phyloP scores from a whole-genome alignment of 2,888 invertebrate species.

The Kuschelorhynchus macadamiae region DNA sequence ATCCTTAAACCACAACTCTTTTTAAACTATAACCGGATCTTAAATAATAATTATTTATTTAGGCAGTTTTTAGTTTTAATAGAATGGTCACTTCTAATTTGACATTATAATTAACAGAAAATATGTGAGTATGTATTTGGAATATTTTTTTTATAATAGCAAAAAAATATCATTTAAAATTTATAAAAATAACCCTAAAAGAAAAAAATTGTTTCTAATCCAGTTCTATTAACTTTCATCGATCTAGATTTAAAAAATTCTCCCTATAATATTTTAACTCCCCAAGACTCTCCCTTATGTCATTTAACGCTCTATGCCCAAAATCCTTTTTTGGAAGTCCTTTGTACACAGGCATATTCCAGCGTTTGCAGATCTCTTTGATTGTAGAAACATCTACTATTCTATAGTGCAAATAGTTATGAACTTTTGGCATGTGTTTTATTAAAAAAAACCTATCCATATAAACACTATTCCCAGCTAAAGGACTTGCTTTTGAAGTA shows the following conservation, averaged over 20 bases:
- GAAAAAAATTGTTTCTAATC: no score
- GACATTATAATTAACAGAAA: no score
- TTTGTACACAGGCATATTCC: slow-evolving; percentile 78
- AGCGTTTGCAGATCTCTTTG: slow-evolving; percentile 86
- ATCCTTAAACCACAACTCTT: no score
- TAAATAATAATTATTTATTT: no score
- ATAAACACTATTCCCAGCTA: slow-evolving; percentile 92
- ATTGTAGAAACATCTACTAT: slow-evolving; percentile 93
- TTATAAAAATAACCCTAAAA: no score
- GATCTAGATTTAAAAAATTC: slow-evolving; percentile 72
- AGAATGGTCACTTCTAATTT: no score
- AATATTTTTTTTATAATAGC: no score
- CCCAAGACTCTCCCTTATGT: slow-evolving; percentile 87
- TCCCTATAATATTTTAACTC: slow-evolving; percentile 87
- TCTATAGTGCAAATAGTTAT: slow-evolving; percentile 88
- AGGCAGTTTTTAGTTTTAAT: no score
- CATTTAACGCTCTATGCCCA: slow-evolving; percentile 83
- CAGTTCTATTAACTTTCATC: not conserved
- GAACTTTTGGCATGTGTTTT: slow-evolving; percentile 86
- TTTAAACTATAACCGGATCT: no score
- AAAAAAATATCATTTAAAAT: no score
- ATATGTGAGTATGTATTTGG: no score
- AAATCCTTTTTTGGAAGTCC: slow-evolving; percentile 75
- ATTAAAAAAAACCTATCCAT: slow-evolving; percentile 87
- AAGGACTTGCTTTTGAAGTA: slow-evolving; percentile 75